These are phyloP conservation scores for Gastracanthus pulcherrimus DNA, from an alignment of 2,888 invertebrate species.

Conservation along the genomic window DNA sequence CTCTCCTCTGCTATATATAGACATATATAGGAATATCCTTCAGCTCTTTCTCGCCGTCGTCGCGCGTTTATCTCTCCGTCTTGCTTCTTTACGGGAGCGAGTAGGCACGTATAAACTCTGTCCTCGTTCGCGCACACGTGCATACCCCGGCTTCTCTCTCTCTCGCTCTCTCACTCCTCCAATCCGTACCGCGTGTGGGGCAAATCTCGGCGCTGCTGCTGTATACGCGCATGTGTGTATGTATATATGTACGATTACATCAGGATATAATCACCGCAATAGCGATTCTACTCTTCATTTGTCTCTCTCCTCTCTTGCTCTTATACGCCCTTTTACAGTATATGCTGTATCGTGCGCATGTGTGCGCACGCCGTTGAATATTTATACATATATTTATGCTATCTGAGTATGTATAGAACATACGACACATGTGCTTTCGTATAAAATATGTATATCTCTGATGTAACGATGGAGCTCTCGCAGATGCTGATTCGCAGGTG, in stretches of 20 bases:
- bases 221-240: neutral
- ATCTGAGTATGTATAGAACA: no score
- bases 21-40: no score
- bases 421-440: no score
- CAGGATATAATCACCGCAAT: conserved; percentile 14
- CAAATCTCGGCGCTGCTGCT: neutral
- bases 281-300: neutral
- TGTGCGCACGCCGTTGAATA: no score
- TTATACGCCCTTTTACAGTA: neutral
- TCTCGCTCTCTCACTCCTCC: neutral
- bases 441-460: neutral
- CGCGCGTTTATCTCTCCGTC: neutral
- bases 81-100: neutral
- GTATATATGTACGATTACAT: conserved; percentile 7
- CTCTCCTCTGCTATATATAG: neutral
- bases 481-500: conserved; percentile 48
- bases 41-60: neutral
- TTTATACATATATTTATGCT: no score
- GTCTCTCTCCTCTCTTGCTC: neutral
- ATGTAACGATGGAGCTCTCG: conserved; percentile 9
- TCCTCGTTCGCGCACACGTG: neutral
- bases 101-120: no score
- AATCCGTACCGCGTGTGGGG: neutral
- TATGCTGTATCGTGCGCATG: no score
- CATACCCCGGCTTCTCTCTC: neutral